Evolutionary conservation across 2,113 vertebrate genomes (phyloP), one percentile per base, ranked within the genome.

Genomic region (Syrmaticus mikado): DNA sequence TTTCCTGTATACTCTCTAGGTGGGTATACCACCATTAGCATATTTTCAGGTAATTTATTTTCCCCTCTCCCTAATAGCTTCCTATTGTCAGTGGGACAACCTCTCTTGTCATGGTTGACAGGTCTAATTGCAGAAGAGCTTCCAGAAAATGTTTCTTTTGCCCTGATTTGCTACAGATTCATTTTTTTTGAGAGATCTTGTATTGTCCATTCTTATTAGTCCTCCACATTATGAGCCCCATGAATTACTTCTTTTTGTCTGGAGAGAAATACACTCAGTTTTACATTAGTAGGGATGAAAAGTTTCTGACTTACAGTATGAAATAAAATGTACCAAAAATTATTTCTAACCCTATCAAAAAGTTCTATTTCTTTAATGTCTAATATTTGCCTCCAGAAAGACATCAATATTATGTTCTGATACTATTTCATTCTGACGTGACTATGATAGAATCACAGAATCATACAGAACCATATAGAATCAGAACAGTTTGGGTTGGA

Each of bases 1-100:
- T 70, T 85, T 80, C 9, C 46, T 41, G 6, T 1, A 2, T 0
- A 1, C 4, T 6, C 3, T 8, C 1, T 5, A 36, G 8, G 4
- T 58, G 46, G 14, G 2, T 1, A 45, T 27, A 62, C 1, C 12
- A 55, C 2, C 28, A 74, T 53, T 32, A 66, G 8, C 5, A 52
- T 3, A 52, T 14, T 25, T 74, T 38, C 36, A 55, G 14, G 15
- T 46, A 38, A 32, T 2, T 20, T 28, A 1, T 61, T 84, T 71
- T 8, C 8, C 4, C 8, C 8, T 58, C 2, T 32, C 60, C 15
- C 8, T 11, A 28, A 5, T 55, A 10, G 2, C 43, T 90, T 84
- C 17, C 15, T 57, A 3, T 52, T 71, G 14, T 83, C 46, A 40
- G 46, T 32, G 28, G 9, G 53, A 55, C 18, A 52, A 52, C 1